phyloP scores from a whole-genome alignment of 2,113 vertebrate genomes.

The Ictalurus furcatus region DNA sequence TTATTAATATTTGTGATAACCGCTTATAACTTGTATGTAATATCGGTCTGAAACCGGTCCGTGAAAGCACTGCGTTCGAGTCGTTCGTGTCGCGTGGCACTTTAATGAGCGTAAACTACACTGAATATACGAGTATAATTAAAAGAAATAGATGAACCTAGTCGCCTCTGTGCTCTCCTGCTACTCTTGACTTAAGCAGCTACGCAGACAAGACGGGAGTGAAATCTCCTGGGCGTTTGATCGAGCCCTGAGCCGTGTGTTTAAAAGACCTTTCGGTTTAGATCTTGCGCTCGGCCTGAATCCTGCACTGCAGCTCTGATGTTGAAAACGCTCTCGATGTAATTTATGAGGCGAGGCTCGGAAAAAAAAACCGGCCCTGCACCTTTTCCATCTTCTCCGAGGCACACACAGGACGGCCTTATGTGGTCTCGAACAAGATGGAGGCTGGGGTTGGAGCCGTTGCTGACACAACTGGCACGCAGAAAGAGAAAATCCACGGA shows the following conservation, averaged over 20 bases:
- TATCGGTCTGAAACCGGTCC: not conserved
- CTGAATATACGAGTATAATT: not conserved
- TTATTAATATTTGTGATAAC: not conserved
- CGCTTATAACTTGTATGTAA: not conserved
- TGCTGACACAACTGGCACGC: conserved; percentile 14
- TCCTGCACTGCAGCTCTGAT: conserved; percentile 27
- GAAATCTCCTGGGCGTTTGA: not conserved
- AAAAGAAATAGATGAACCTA: not conserved
- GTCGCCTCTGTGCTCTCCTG: not conserved
- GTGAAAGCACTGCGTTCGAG: not conserved
- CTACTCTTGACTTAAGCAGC: not conserved
- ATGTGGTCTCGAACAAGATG: conserved; percentile 38
- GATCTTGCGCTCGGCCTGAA: conserved; percentile 23
- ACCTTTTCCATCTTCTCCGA: conserved; percentile 30
- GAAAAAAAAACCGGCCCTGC: conserved; percentile 27
- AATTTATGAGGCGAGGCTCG: conserved; percentile 36
- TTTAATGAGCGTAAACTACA: not conserved
- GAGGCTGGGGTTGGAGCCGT: conserved; percentile 26
- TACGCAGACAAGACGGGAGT: not conserved
- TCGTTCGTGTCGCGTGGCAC: not conserved
- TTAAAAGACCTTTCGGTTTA: conserved; percentile 41
- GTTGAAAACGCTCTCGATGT: conserved; percentile 29
- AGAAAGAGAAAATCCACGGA: not conserved
- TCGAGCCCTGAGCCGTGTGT: conserved; percentile 33
- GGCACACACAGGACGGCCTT: conserved; percentile 30